Base-by-base conservation (phyloP, 2,113 vertebrate species). In the Lampris incognitus region DNA sequence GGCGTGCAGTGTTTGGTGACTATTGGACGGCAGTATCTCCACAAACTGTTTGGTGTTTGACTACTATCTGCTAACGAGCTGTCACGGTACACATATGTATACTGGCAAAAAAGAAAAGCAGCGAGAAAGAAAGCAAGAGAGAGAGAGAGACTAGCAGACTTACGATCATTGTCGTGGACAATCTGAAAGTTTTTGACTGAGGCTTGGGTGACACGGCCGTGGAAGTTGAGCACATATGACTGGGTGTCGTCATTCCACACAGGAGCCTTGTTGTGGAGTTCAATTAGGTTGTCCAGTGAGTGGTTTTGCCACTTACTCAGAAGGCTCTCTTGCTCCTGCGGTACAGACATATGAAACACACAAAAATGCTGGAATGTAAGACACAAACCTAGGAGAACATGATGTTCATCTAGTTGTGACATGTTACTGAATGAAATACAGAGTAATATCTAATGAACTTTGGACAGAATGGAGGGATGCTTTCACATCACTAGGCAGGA, bases 181-280 rank as follows among this genome's bases (percentile, higher is more conserved):
- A 99, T 99, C 89, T 99, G 97, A 77, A 99, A 99, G 94, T 99
- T 99, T 89, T 99, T 99, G 82, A 99, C 97, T 0, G 98, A 99
- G 0, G 98, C 97, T 82, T 99, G 97, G 0, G 97, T 99, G 65
- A 99, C 98, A 3, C 97, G 95, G 5, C 98, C 97, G 2, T 98
- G 96, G 89, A 99, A 99, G 87, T 99, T 99, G 9, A 99, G 94
- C 85, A 98, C 97, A 0, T 99, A 99, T 0, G 97, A 99, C 76
- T 99, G 98, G 0, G 96, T 99, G 91, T 99, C 97, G 0, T 99
- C 97, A 0, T 98, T 99, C 98, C 98, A 99, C 73, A 98, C 96
- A 0, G 98, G 98, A 11, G 97, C 96, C 81, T 98, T 99, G 84
- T 99, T 99, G 92, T 97, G 97, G 84, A 99, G 72, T 85, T 99